These are phyloP conservation scores for Tortrix viridana DNA, from an alignment of 2,888 invertebrate genomes.

Conservation along the genomic window DNA sequence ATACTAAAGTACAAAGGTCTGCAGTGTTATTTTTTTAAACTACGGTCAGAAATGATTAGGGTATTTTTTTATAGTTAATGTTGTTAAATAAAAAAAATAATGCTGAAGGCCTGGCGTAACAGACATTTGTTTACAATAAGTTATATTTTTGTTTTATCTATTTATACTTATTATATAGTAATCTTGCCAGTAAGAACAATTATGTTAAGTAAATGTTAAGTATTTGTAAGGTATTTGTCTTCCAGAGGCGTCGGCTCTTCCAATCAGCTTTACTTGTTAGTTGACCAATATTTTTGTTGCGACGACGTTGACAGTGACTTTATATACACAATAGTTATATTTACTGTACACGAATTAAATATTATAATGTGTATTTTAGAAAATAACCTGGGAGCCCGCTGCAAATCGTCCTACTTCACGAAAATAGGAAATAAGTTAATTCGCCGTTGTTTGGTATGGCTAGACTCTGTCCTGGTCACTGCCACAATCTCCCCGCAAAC, in stretches of 20 bases:
- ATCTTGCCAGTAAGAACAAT: constrained; percentile 55
- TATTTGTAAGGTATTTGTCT: constrained; percentile 22
- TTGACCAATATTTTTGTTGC: constrained; percentile 4
- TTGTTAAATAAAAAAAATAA: constrained; percentile 8
- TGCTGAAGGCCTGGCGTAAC: neutral
- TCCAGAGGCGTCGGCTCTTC: constrained; percentile 31
- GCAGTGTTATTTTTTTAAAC: no score
- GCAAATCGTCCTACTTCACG: no score
- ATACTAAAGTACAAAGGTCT: no score
- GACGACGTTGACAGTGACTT: neutral
- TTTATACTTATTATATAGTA: constrained; percentile 14
- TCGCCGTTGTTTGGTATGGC: no score
- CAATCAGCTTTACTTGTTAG: constrained; percentile 22
- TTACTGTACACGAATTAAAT: neutral
- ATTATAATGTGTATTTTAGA: no score
- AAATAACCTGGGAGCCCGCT: no score
- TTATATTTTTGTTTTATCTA: constrained; percentile 4
- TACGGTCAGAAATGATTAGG: no score
- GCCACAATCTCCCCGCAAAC: no score
- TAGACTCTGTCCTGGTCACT: no score
- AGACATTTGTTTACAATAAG: neutral
- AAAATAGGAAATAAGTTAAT: no score
- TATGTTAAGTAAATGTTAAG: constrained; percentile 4
- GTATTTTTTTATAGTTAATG: constrained; percentile 13
- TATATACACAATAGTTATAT: neutral